Evolutionary conservation across 2,888 invertebrate species (phyloP).

Genomic region (Sinohyriopsis cumingii): DNA sequence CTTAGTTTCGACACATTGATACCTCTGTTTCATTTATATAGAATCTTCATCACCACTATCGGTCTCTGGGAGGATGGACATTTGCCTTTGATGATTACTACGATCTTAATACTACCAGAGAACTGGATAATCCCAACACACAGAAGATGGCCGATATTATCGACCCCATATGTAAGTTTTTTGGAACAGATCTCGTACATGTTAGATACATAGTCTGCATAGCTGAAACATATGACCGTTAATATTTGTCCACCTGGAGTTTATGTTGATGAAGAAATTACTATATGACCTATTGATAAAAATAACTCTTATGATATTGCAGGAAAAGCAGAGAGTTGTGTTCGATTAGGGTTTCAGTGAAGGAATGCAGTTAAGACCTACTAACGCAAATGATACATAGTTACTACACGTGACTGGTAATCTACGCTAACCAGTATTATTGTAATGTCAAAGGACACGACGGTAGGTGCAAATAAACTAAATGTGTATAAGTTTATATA

Average conservation of each 20-base stretch:
- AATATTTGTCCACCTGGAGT: not conserved
- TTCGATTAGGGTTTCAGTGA: no score
- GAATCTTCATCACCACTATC: constrained; percentile 62
- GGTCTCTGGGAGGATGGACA: constrained; percentile 63
- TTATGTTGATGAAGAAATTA: no score
- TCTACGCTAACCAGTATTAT: not conserved
- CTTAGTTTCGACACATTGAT: no score
- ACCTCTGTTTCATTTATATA: constrained; percentile 10
- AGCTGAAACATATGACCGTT: not conserved
- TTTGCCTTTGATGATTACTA: constrained; percentile 64
- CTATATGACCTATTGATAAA: no score
- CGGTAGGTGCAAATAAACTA: no score
- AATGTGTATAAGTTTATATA: no score
- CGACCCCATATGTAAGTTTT: constrained; percentile 38
- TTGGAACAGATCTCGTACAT: not conserved
- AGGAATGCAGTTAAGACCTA: no score
- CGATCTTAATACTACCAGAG: constrained; percentile 51
- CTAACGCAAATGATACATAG: no score
- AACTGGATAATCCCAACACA: constrained; percentile 52
- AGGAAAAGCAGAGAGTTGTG: no score
- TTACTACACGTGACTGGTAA: no score
- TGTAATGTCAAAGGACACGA: no score
- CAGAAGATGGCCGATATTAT: constrained; percentile 53
- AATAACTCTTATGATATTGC: no score
- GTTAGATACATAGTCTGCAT: not conserved